These are phyloP conservation scores for Parasteatoda lunata DNA, from an alignment of 2,888 invertebrate species.

Conservation along the genomic window DNA sequence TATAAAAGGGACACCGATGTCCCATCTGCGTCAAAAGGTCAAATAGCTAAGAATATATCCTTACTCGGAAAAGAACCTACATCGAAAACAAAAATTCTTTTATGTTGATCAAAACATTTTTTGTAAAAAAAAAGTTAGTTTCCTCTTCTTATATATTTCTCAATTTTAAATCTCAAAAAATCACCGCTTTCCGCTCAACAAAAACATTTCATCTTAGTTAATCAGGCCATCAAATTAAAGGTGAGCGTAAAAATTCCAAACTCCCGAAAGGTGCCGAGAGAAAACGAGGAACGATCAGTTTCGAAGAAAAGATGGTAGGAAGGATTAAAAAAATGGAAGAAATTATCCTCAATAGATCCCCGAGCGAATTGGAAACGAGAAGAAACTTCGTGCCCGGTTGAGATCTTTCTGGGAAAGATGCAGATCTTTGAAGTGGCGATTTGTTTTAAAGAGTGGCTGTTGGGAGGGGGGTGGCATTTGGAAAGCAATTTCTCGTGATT, in stretches of 20 bases:
- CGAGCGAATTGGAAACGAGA: constrained; percentile 11
- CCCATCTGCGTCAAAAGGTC: too few relatives aligned
- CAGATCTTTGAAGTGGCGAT: constrained; percentile 47
- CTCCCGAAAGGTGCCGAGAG: neutral
- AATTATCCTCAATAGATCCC: constrained; percentile 48
- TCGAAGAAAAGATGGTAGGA: neutral
- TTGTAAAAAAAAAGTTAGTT: too few relatives aligned
- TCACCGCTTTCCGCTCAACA: neutral
- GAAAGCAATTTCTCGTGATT: constrained; percentile 63
- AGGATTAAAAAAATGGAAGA: constrained; percentile 14
- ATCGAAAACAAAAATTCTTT: too few relatives aligned
- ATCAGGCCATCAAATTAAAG: constrained; percentile 58
- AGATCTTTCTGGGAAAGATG: constrained; percentile 12
- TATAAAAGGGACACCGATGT: too few relatives aligned
- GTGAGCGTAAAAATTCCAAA: constrained; percentile 6
- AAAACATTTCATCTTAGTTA: constrained; percentile 44
- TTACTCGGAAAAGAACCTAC: too few relatives aligned
- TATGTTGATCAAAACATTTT: too few relatives aligned
- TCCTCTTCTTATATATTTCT: too few relatives aligned
- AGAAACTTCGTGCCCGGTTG: constrained; percentile 24
- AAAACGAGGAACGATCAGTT: constrained; percentile 1
- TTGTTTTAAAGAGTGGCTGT: constrained; percentile 57
- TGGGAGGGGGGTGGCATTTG: constrained; percentile 23
- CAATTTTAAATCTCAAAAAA: too few relatives aligned
- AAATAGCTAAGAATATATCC: neutral